These are phyloP conservation scores for Heliconius eleuchia DNA, from an alignment of 1,140 invertebrate species.

Conservation along the genomic window DNA sequence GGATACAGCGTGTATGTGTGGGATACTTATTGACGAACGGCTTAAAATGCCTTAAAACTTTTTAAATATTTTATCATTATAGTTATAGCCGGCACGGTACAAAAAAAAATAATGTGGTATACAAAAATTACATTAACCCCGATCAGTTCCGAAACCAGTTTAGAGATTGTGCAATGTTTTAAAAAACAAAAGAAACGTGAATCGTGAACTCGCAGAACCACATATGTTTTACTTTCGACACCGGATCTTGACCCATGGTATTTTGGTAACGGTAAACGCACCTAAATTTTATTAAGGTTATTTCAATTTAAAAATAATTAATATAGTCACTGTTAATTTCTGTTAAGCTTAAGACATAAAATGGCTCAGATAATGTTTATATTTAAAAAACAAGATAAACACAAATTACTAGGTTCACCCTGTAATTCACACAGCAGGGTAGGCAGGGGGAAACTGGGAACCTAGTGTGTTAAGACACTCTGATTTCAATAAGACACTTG, in stretches of 20 bases:
- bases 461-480: too few species aligned
- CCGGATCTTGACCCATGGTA: constrained; percentile 1
- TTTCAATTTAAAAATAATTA: neutral
- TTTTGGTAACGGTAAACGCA: neutral
- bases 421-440: too few species aligned
- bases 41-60: too few species aligned
- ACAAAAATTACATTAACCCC: neutral
- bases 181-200: constrained; percentile 5
- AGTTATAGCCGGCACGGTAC: neutral
- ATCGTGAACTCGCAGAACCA: constrained; percentile 5
- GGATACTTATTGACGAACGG: too few species aligned
- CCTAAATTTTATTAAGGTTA: neutral
- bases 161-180: neutral
- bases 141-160: neutral
- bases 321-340: too few species aligned
- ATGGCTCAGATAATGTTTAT: too few species aligned
- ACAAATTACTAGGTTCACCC: too few species aligned
- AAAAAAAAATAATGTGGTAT: neutral
- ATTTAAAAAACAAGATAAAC: too few species aligned
- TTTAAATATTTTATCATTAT: neutral
- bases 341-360: too few species aligned
- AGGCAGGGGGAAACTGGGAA: too few species aligned
- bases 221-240: neutral
- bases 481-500: neutral
- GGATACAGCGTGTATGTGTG: too few species aligned